Base-by-base conservation (phyloP, 2,888 invertebrate species). In the Phasia obesa region DNA sequence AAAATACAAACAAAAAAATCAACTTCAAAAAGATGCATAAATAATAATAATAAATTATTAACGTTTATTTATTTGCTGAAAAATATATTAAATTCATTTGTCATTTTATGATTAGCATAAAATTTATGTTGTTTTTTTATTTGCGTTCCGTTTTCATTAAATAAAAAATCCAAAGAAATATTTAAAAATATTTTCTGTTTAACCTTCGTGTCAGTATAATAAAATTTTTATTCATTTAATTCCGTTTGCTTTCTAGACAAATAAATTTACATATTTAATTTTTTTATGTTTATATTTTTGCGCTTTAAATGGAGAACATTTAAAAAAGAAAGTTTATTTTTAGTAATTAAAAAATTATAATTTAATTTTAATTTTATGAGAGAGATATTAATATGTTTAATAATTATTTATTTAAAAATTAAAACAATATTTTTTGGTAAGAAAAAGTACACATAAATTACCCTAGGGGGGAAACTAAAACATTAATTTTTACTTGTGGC, bases 101-200 rank as follows among this genome's bases (percentile, higher is more conserved):
- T 79, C 78, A 79, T 51, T 71, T 79, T 65, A 31, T 65, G 71
- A 73, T 79, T 79, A 73, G 71, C 78, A 71, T 71, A 51, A 78
- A 51, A 78, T 71, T 71, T 71, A 71, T 42, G 3, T 1, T 42
- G n/a, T 42, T 13, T 42, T 15, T 42, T 42, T 42, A 42, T 42
- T 15, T n/a, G 15, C n/a, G 38, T 42, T 42, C 15, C 13, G 4
- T 42, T 42, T 42, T n/a, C 5, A n/a, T 42, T 42, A 15, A 42
- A 42, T 42, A 27, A 27, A 42, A 42, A 42, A 42, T 4, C 13
- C 11, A 42, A 15, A 15, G 15, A 42, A 15, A 11, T 38, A 15
- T 13, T 42, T 42, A 13, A n/a, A 42, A 15, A 42, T n/a, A 42
- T n/a, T 42, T 15, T 42, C 4, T n/a, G 38, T 42, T 42, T 42